These are phyloP conservation scores for Telmatochromis sp. DNA, from an alignment of 2,113 vertebrate species.

Conservation along the genomic window DNA sequence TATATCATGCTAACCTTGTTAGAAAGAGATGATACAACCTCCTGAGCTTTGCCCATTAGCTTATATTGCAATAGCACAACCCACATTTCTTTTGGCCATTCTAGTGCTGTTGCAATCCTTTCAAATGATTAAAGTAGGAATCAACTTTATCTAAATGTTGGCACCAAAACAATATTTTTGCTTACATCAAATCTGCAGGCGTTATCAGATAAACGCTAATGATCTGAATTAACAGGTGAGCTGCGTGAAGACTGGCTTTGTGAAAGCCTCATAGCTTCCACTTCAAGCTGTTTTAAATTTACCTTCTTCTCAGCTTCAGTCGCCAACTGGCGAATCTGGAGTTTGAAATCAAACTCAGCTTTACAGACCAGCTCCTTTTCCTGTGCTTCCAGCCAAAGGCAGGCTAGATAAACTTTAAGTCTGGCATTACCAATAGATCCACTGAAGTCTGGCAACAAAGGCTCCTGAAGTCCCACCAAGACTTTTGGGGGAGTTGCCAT, in stretches of 20 bases:
- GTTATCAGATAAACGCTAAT: rapidly evolving
- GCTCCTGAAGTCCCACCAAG: background rate
- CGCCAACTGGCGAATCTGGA: background rate
- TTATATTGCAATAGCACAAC: background rate
- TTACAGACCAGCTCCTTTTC: background rate
- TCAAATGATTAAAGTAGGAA: background rate
- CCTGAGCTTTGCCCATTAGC: background rate
- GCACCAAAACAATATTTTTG: background rate
- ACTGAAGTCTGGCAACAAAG: background rate
- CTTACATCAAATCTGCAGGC: background rate
- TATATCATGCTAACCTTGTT: background rate
- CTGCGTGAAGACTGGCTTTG: background rate
- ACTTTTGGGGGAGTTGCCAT: background rate
- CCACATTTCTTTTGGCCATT: background rate
- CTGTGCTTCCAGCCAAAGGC: background rate
- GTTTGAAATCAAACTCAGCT: background rate
- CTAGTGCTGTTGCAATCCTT: background rate
- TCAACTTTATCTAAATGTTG: background rate
- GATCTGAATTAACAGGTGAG: background rate
- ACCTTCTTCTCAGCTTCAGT: background rate
- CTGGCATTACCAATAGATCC: background rate
- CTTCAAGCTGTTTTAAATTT: background rate
- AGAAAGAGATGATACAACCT: background rate
- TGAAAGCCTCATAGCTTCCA: background rate
- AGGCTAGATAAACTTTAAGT: background rate